Evolutionary conservation across 2,113 vertebrate species (phyloP).

Genomic region (Paedocypris sp.): DNA sequence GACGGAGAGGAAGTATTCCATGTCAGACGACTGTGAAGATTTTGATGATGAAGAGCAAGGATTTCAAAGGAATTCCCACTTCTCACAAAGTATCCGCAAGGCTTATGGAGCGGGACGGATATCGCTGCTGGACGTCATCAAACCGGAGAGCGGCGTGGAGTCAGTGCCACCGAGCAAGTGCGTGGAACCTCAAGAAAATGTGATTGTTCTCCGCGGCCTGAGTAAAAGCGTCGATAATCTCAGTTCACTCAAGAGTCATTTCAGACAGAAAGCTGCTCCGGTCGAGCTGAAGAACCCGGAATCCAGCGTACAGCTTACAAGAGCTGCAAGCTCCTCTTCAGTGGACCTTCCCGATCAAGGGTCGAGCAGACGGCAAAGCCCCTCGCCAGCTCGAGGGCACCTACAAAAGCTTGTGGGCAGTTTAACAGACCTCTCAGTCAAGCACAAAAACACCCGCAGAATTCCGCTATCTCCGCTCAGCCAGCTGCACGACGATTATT

Average conservation of each 20-base stretch:
- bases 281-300: constrained; percentile 51
- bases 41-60: constrained; percentile 61
- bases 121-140: constrained; percentile 61
- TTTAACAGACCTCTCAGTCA: constrained; percentile 63
- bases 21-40: constrained; percentile 56
- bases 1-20: constrained; percentile 24
- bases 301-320: constrained; percentile 41
- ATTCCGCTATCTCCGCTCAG: constrained; percentile 49
- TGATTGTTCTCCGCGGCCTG: constrained; percentile 58
- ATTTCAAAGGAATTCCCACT: constrained; percentile 71
- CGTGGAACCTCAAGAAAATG: constrained; percentile 48
- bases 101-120: constrained; percentile 85
- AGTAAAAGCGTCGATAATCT: constrained; percentile 86
- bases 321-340: constrained; percentile 63
- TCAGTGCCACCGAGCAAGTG: constrained; percentile 31
- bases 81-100: constrained; percentile 80
- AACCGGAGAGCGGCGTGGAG: constrained; percentile 34
- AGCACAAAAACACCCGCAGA: constrained; percentile 47
- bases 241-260: constrained; percentile 70
- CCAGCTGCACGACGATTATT: constrained; percentile 85
- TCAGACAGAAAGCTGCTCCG: constrained; percentile 70
- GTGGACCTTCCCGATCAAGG: constrained; percentile 48
- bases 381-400: constrained; percentile 63
- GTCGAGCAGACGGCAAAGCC: constrained; percentile 56
- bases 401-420: constrained; percentile 77